A percentile compares a stretch with the other conserved stretches of the same genome.
These are phyloP conservation scores for Ophion ventricosus DNA, from an alignment of 2,888 invertebrate genomes.

Conservation along the genomic window DNA sequence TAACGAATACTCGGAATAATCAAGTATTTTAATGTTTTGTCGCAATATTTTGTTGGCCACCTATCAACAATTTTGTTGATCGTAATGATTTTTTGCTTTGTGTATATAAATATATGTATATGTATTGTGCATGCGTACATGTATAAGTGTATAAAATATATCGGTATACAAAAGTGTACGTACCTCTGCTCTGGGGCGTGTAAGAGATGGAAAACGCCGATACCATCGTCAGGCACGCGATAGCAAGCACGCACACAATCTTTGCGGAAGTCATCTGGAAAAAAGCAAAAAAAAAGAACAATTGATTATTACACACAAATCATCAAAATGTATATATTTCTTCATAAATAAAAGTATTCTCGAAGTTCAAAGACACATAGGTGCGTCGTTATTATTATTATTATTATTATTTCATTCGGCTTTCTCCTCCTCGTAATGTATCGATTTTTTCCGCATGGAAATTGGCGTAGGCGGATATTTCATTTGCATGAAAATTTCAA, in stretches of 20 bases:
- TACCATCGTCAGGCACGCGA: slow-evolving; percentile 75
- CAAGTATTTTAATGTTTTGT: too few species aligned
- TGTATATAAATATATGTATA: background rate
- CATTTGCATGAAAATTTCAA: slow-evolving; percentile 26
- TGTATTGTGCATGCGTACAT: background rate
- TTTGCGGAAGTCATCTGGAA: slow-evolving; percentile 80
- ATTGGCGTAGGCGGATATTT: background rate
- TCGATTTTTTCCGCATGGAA: background rate
- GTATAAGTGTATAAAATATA: background rate
- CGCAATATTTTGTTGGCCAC: too few species aligned
- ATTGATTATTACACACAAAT: background rate
- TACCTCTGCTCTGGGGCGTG: slow-evolving; percentile 73
- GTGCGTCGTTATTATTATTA: background rate
- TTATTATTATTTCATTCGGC: background rate
- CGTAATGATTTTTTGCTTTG: too few species aligned
- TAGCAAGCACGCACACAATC: slow-evolving; percentile 73
- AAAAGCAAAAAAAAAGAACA: slow-evolving; percentile 52
- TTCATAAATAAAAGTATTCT: background rate
- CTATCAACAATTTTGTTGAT: too few species aligned
- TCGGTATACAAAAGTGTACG: background rate
- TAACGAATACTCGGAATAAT: too few species aligned
- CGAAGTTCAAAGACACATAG: background rate
- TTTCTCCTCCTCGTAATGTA: background rate
- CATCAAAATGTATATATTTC: background rate
- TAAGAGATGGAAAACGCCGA: slow-evolving; percentile 77